Conservation (phyloP, 2,888 invertebrate species). For the Entomobrya proxima region DNA sequence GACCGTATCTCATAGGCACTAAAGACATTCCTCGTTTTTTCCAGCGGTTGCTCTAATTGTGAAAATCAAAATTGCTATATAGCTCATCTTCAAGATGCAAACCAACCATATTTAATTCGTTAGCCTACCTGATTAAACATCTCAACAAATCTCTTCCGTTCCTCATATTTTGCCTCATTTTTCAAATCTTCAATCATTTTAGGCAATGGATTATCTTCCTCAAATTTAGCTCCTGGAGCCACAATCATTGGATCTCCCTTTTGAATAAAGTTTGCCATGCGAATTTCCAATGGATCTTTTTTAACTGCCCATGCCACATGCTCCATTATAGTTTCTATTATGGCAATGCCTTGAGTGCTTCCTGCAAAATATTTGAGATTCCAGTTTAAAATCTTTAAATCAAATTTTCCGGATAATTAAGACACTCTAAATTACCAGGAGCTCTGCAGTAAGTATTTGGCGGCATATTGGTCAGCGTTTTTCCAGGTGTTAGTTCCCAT, state of each 20-base stretch:
- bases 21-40: slow-evolving; percentile 72
- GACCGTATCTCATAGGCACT: slow-evolving; percentile 79
- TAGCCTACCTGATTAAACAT: slow-evolving; percentile 82
- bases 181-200: slow-evolving; percentile 81
- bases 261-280: slow-evolving; percentile 80
- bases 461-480: slow-evolving; percentile 77
- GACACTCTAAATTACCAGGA: too few relatives aligned
- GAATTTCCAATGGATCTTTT: slow-evolving; percentile 81
- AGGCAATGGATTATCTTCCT: slow-evolving; percentile 77
- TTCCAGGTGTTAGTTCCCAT: slow-evolving; percentile 77
- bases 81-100: too few relatives aligned
- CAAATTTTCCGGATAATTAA: too few relatives aligned
- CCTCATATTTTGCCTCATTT: slow-evolving; percentile 81
- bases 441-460: slow-evolving; percentile 77
- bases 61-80: too few relatives aligned
- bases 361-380: too few relatives aligned
- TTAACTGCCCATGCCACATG: slow-evolving; percentile 81
- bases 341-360: slow-evolving; percentile 82
- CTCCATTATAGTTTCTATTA: slow-evolving; percentile 84
- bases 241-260: slow-evolving; percentile 76
- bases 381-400: too few relatives aligned
- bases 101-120: too few relatives aligned
- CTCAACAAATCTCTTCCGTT: slow-evolving; percentile 80
- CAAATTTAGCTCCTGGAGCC: slow-evolving; percentile 59
- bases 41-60: slow-evolving; percentile 73